Evolutionary conservation across 2,797 vertebrate species (phyloP).

Genomic region (Euphonia xanthogaster): DNA sequence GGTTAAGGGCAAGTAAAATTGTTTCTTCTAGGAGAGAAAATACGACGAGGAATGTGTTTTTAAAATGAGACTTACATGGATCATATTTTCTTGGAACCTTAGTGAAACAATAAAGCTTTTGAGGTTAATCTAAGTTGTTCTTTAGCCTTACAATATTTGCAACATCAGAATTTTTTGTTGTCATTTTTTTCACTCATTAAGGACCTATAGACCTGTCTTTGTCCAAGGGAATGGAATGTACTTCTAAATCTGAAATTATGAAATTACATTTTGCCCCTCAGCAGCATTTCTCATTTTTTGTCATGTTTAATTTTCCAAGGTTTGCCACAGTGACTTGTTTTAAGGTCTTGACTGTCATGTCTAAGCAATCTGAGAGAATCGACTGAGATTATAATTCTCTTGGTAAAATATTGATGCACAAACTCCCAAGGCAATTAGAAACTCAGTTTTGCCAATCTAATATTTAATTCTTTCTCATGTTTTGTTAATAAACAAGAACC

Average conservation of each 20-base stretch:
- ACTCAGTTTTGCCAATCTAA: not conserved
- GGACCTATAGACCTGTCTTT: not conserved
- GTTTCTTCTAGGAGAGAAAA: not conserved
- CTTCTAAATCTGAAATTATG: not conserved
- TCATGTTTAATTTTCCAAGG: not conserved
- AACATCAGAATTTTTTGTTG: not conserved
- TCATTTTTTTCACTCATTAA: not conserved
- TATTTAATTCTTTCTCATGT: constrained; percentile 3
- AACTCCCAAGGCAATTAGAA: not conserved
- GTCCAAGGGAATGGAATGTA: not conserved
- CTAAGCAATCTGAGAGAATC: not conserved
- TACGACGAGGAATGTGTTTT: not conserved
- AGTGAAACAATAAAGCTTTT: not conserved
- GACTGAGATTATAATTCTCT: not conserved
- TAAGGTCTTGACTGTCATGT: not conserved
- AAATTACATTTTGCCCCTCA: not conserved
- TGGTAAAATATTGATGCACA: not conserved
- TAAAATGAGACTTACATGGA: not conserved
- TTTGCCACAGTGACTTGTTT: not conserved
- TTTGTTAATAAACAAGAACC: not conserved
- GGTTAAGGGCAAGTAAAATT: not conserved
- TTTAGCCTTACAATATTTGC: not conserved
- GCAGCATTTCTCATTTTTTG: not conserved
- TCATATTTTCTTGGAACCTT: not conserved
- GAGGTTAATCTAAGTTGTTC: not conserved